These are phyloP conservation scores for Hiodon alosoides DNA, from an alignment of 2,113 vertebrate genomes.

Conservation along the genomic window DNA sequence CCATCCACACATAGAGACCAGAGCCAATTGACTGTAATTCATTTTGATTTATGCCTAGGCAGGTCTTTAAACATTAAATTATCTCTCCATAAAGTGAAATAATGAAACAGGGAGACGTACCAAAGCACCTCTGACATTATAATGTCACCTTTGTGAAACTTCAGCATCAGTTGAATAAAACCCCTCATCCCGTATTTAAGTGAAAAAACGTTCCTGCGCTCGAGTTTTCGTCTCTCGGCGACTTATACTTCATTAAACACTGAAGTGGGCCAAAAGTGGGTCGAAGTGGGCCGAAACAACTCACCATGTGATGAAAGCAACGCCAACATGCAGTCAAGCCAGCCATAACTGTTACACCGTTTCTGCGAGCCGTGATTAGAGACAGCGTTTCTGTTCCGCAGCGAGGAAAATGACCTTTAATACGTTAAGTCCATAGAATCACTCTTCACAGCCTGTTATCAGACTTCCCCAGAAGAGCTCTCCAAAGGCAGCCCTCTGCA, in stretches of 20 bases:
- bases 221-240: neutral
- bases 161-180: neutral
- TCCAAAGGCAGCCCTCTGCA: neutral
- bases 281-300: no score
- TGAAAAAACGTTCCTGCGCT: neutral
- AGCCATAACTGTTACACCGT: neutral
- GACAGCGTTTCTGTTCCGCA: neutral
- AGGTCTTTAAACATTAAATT: conserved; percentile 12
- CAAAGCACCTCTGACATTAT: neutral
- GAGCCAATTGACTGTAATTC: neutral
- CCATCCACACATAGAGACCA: neutral
- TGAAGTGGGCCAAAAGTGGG: neutral
- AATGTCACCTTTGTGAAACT: neutral
- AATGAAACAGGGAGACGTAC: conserved; percentile 15
- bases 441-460: conserved; percentile 9
- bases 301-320: no score
- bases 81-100: neutral
- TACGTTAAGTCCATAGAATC: neutral
- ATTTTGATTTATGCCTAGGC: conserved; percentile 9
- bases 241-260: conserved; percentile 3
- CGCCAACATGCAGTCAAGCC: no score
- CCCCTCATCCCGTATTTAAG: neutral
- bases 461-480: conserved; percentile 2
- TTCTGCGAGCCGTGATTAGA: neutral
- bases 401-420: neutral